Base-by-base conservation (phyloP, 2,888 invertebrate genomes). In the Stenotaenia linearis region DNA sequence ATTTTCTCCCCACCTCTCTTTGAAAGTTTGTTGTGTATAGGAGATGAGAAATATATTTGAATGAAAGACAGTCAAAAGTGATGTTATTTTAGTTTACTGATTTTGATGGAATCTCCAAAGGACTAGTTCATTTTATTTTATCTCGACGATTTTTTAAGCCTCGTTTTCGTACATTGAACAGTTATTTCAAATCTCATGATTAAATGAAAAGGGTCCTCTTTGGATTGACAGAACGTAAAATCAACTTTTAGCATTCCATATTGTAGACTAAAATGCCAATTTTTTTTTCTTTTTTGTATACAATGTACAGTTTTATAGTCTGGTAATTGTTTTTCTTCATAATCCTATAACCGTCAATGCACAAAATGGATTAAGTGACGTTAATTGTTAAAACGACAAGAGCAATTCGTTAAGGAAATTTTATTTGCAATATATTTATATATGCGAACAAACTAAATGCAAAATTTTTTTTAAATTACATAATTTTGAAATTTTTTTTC, bases 291-390 rank as follows among this genome's bases (percentile, higher is more conserved):
- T 69, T 69, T 69, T 61, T 28, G 69, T 69, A 69, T 69, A 69
- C 69, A 69, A 28, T 69, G 69, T 69, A 69, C 69, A 69, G 69
- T 69, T 69, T 69, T 69, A 69, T 28, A 69, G 69, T 69, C 28
- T 18, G 50, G 28, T 69, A 69, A 12, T 25, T 69, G 7, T 56
- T 56, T 21, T 21, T 23, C 28, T 28, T 69, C 28, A 25, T 69
- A 10, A 50, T 18, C 50, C 50, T 50, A 50, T 50, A 50, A 50
- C 18, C 18, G 50, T 50, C 50, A 50, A 50, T 50, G 50, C 50
- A 50, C 50, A 50, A 50, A 50, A 50, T 50, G 50, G 18, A 6
- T 32, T 32, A 32, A 32, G 32, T 32, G 9, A 32, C 7, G 50
- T 50, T 50, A 50, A 18, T 50, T 50, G 50, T 50, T 50, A 50